Percentiles rank a stretch among this genome's conserved stretches.
Evolutionary conservation across 2,113 vertebrate genomes (phyloP).

Genomic region (Pionites leucogaster): DNA sequence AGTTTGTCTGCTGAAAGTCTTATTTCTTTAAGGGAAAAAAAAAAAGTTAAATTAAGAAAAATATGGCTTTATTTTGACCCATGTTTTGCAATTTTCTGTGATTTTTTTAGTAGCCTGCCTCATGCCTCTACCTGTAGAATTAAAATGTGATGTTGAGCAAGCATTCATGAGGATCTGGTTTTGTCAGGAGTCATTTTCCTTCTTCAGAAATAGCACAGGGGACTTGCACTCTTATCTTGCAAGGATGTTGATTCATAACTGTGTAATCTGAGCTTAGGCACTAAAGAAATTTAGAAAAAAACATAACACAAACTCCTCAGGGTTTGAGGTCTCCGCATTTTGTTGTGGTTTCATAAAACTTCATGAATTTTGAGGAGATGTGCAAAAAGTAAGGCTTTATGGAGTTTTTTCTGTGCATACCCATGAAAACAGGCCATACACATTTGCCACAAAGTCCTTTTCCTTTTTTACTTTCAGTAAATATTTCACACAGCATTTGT

Average conservation of each 20-base stretch:
- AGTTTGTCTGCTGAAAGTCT: background rate
- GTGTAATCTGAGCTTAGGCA: background rate
- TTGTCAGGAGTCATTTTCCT: background rate
- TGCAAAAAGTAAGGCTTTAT: background rate
- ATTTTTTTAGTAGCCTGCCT: background rate
- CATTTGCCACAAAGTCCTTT: background rate
- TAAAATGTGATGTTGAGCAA: background rate
- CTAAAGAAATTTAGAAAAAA: background rate
- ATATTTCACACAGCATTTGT: background rate
- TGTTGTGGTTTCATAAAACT: background rate
- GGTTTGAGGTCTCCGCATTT: background rate
- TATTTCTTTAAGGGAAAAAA: background rate
- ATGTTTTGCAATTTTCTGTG: background rate
- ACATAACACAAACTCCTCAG: background rate
- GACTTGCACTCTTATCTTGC: background rate
- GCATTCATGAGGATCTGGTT: background rate
- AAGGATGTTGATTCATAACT: background rate
- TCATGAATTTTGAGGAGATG: background rate
- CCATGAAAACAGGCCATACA: background rate
- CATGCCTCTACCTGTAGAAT: background rate
- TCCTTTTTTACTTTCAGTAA: background rate
- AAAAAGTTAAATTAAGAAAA: background rate
- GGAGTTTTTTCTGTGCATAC: background rate
- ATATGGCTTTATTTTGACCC: background rate
- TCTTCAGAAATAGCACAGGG: background rate